phyloP scores from a whole-genome alignment of 2,113 vertebrate genomes.

The Echinops telfairi region DNA sequence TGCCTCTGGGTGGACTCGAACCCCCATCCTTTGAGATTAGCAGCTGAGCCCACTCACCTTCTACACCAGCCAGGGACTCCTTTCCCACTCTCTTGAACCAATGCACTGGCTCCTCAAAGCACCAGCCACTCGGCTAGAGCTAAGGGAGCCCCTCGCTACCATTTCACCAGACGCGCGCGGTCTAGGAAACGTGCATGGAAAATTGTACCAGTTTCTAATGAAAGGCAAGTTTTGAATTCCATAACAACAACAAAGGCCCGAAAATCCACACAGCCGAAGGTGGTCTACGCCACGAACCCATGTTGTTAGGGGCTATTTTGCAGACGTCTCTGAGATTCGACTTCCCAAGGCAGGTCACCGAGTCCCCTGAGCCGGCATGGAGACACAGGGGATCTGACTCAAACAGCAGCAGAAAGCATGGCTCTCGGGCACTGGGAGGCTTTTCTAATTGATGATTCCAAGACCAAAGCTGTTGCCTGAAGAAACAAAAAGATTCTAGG shows the following conservation, averaged over 20 bases:
- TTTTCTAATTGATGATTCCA: conserved; percentile 60
- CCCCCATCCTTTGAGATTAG: background rate
- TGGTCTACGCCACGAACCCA: background rate
- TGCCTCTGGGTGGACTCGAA: background rate
- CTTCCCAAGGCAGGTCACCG: background rate
- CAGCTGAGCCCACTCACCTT: background rate
- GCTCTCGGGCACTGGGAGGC: background rate
- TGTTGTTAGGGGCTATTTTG: background rate
- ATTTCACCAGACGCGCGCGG: background rate
- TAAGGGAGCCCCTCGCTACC: background rate
- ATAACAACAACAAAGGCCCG: background rate
- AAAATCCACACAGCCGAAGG: background rate
- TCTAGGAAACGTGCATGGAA: background rate
- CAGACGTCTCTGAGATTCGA: conserved; percentile 4
- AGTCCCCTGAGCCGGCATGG: background rate
- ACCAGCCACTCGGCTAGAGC: background rate
- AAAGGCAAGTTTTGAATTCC: conserved; percentile 12
- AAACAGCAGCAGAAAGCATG: background rate
- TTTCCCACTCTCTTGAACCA: background rate
- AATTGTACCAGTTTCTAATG: background rate
- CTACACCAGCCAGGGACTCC: background rate
- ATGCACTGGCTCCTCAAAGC: background rate
- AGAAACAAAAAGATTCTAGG: conserved; percentile 33
- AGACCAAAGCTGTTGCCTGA: conserved; percentile 47
- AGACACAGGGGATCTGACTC: conserved; percentile 7